Conservation (phyloP, 2,113 vertebrate species). For the Bos javanicus region DNA sequence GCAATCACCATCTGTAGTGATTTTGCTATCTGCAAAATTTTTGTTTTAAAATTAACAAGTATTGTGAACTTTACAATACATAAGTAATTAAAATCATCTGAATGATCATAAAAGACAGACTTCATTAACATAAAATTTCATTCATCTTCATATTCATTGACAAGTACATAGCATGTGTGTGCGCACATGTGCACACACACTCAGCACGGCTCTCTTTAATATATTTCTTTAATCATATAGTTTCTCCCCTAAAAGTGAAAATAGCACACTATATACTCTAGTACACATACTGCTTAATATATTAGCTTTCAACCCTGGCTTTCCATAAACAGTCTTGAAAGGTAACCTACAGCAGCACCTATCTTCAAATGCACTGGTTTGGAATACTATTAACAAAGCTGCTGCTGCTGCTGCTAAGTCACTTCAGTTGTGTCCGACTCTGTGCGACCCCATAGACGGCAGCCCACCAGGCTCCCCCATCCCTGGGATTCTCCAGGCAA, state of each 20-base stretch:
- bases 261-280: background rate
- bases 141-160: background rate
- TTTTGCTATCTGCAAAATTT: background rate
- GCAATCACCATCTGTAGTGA: too few relatives aligned
- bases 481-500: too few relatives aligned
- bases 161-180: background rate
- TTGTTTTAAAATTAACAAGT: conserved; percentile 17
- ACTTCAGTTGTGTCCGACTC: too few relatives aligned
- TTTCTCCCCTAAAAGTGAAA: background rate
- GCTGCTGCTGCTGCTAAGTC: background rate
- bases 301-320: background rate
- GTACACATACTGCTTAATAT: background rate
- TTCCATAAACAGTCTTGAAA: background rate
- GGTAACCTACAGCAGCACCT: background rate
- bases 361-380: background rate
- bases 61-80: background rate
- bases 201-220: background rate
- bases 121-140: background rate
- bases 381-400: background rate
- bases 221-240: background rate
- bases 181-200: background rate
- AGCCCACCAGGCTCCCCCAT: too few relatives aligned
- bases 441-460: too few relatives aligned
- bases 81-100: background rate
- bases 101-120: background rate